A percentile compares a stretch with the other conserved stretches of the same genome.
These are phyloP conservation scores for Sorex fumeus DNA, from an alignment of 2,113 vertebrate species.

Conservation along the genomic window DNA sequence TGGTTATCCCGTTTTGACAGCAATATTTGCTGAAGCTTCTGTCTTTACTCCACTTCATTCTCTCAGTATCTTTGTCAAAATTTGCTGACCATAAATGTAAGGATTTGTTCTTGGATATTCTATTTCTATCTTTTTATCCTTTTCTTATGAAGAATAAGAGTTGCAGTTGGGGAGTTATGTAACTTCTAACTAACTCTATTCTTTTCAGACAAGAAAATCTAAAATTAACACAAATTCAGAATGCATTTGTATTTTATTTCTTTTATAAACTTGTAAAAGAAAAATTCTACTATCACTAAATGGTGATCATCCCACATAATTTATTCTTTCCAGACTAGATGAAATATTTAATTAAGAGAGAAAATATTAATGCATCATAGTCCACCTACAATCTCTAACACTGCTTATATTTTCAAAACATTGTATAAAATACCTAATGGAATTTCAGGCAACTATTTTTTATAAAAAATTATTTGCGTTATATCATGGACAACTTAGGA, in stretches of 20 bases:
- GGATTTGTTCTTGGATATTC: no score
- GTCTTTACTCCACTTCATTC: no score
- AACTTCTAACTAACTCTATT: slow-evolving; percentile 32
- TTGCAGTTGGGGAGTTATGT: no score
- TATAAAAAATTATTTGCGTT: slow-evolving; percentile 78
- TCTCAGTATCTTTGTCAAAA: no score
- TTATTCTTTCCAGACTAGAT: slow-evolving; percentile 76
- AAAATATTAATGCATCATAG: slow-evolving; percentile 53
- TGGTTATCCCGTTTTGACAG: no score
- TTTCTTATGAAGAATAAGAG: no score
- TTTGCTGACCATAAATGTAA: no score
- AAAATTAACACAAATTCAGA: slow-evolving; percentile 73
- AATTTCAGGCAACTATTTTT: slow-evolving; percentile 48
- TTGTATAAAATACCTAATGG: slow-evolving; percentile 70
- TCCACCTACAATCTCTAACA: slow-evolving; percentile 45
- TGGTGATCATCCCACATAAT: slow-evolving; percentile 65
- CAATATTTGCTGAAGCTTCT: no score
- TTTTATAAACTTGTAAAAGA: slow-evolving; percentile 79
- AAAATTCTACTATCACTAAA: slow-evolving; percentile 83
- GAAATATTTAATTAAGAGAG: slow-evolving; percentile 84
- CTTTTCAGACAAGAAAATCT: slow-evolving; percentile 75
- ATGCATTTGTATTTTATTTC: slow-evolving; percentile 62
- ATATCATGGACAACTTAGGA: slow-evolving; percentile 41
- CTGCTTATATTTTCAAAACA: slow-evolving; percentile 72
- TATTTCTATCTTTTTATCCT: no score